Percentiles rank a stretch among this genome's conserved stretches.
Conservation (phyloP, 2,888 invertebrate genomes). For the Lydus trimaculatus region DNA sequence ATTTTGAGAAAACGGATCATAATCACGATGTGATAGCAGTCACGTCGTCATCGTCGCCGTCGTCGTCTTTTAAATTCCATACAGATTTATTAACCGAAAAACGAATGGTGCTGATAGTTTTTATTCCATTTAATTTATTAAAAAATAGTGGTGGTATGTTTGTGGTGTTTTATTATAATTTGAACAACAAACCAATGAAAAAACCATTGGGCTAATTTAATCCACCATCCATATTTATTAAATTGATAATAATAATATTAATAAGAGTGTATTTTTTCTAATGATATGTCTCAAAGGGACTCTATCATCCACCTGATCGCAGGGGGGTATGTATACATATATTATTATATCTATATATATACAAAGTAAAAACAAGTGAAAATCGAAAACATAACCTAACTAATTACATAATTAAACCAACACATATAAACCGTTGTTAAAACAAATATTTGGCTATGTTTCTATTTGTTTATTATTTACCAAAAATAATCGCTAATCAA, state of each 20-base stretch:
- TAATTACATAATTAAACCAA: constrained; percentile 4
- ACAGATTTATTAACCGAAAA: background rate
- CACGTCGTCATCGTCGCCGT: too few relatives aligned
- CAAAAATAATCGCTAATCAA: constrained; percentile 11
- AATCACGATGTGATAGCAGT: constrained; percentile 33
- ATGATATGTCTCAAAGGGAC: constrained; percentile 78
- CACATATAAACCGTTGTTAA: constrained; percentile 4
- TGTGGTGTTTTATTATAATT: constrained; percentile 18
- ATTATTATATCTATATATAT: too few relatives aligned
- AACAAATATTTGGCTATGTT: constrained; percentile 24
- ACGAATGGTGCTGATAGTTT: constrained; percentile 6
- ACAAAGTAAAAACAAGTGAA: background rate
- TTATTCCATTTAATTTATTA: background rate
- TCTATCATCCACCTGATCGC: constrained; percentile 93
- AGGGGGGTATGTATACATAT: constrained; percentile 82
- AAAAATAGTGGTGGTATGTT: constrained; percentile 16
- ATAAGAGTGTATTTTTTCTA: constrained; percentile 18
- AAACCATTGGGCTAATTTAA: constrained; percentile 12
- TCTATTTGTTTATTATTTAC: constrained; percentile 3
- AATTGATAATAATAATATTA: constrained; percentile 17
- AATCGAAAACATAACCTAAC: constrained; percentile 11
- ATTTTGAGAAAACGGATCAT: background rate
- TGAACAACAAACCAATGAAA: background rate
- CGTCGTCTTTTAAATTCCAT: background rate
- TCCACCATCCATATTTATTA: constrained; percentile 1